Percentiles rank a stretch among this genome's conserved stretches.
These are phyloP conservation scores for Pandemis corylana DNA, from an alignment of 2,888 invertebrate genomes.

Conservation along the genomic window DNA sequence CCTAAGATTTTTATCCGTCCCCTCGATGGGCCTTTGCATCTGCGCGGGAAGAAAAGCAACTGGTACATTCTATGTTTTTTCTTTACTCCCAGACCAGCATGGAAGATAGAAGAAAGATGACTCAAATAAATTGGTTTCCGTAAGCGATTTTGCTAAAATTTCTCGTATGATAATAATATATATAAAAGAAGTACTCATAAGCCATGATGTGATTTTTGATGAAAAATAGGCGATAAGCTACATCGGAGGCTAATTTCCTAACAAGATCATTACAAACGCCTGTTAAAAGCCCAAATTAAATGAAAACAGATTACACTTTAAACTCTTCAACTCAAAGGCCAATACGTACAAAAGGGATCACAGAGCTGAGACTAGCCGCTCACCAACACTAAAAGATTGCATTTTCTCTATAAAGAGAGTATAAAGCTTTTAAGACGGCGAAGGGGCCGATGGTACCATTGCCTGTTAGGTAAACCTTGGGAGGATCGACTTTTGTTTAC, in stretches of 20 bases:
- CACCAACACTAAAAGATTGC: conserved; percentile 39
- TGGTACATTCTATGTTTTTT: no score
- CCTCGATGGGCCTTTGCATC: no score
- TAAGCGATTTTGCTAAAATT: not conserved
- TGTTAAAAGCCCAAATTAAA: not conserved
- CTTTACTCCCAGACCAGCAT: no score
- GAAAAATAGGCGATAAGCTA: no score
- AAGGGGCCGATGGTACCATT: conserved; percentile 37
- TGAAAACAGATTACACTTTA: not conserved
- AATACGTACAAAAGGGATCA: conserved; percentile 28
- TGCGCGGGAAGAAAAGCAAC: no score
- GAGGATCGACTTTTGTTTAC: conserved; percentile 42
- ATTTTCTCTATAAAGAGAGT: conserved; percentile 31
- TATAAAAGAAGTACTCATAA: no score
- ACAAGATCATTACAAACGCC: not conserved
- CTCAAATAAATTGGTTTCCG: not conserved
- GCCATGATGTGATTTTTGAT: no score
- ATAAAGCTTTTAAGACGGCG: conserved; percentile 41
- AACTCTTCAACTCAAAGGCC: conserved; percentile 17
- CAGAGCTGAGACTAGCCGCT: conserved; percentile 16
- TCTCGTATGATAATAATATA: no score
- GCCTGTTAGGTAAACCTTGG: conserved; percentile 39
- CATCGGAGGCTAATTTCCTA: not conserved
- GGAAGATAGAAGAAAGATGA: no score
- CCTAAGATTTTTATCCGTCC: no score